Evolutionary conservation across 1,140 invertebrate species (phyloP), one percentile per base, ranked within the genome.

Genomic region (Ptiloglossa arizonensis): DNA sequence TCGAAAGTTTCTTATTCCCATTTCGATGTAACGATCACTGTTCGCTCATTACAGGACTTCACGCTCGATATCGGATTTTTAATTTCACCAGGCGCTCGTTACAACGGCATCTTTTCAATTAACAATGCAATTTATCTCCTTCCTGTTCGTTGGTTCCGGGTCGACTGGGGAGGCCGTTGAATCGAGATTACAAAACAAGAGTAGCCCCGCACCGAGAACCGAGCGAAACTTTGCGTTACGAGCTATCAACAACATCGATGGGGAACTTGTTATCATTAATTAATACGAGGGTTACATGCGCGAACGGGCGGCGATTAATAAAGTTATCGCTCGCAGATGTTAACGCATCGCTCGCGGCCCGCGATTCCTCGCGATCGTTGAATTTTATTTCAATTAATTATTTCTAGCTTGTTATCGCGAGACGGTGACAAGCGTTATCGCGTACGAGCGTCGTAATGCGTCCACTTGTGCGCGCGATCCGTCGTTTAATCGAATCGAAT

Each of bases 331-430:
- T 38, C 13, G n/a, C 15, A 8, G 22, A 5, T 41, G 54, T 29
- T 48, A 59, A 50, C 17, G 15, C 9, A 0, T 32, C 27, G 5
- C 15, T n/a, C n/a, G n/a, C n/a, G n/a, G n/a, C n/a, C n/a, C n/a
- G n/a, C n/a, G n/a, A n/a, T 64, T 46, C 35, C 48, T 54, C 19
- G 11, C 19, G 17, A 27, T 46, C 17, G 29, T 17, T 27, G 22
- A 24, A 54, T 56, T 62, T 62, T 72, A 50, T 72, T 60, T 46
- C 54, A 70, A 62, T 72, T 38, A 62, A 72, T 72, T 72, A 72
- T 22, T 15, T 6, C 2, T 24, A 46, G 29, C 0, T 2, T 32
- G 19, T 1, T 15, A 35, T 27, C n/a, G 17, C 9, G 22, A 4
- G n/a, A 5, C 2, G 11, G 17, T 64, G 17, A 56, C 38, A 38